A percentile compares a stretch with the other conserved stretches of the same genome.
These are phyloP conservation scores for Agapornis roseicollis DNA, from an alignment of 2,113 vertebrate genomes.

Conservation along the genomic window DNA sequence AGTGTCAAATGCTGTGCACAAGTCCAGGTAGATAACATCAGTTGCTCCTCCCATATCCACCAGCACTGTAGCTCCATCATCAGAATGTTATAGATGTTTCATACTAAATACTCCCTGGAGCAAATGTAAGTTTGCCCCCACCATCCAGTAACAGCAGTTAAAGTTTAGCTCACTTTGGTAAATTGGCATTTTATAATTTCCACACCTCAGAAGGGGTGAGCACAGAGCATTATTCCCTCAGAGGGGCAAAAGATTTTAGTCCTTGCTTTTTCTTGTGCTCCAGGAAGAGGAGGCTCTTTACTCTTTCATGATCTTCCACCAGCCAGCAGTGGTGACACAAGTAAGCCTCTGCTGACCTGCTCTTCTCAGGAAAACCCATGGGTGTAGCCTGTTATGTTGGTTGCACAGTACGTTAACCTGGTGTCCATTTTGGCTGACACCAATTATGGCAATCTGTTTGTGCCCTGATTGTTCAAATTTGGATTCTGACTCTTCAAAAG, in stretches of 20 bases:
- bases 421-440: background rate
- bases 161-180: background rate
- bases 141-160: background rate
- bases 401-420: rapidly evolving
- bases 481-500: background rate
- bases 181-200: background rate
- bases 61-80: background rate
- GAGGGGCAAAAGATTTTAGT: background rate
- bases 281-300: conserved; percentile 68
- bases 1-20: background rate
- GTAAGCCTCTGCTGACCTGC: conserved; percentile 27
- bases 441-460: rapidly evolving
- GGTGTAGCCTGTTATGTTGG: background rate
- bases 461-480: rapidly evolving
- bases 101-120: background rate
- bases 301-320: conserved; percentile 76
- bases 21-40: background rate
- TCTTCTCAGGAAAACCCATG: background rate
- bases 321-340: conserved; percentile 68
- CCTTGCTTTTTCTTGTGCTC: conserved; percentile 6
- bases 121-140: background rate
- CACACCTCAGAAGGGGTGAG: rapidly evolving
- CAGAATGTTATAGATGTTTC: rapidly evolving
- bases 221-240: background rate
- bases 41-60: background rate